These are phyloP conservation scores for Bubalus kerabau DNA, from an alignment of 2,113 vertebrate species.

Conservation along the genomic window DNA sequence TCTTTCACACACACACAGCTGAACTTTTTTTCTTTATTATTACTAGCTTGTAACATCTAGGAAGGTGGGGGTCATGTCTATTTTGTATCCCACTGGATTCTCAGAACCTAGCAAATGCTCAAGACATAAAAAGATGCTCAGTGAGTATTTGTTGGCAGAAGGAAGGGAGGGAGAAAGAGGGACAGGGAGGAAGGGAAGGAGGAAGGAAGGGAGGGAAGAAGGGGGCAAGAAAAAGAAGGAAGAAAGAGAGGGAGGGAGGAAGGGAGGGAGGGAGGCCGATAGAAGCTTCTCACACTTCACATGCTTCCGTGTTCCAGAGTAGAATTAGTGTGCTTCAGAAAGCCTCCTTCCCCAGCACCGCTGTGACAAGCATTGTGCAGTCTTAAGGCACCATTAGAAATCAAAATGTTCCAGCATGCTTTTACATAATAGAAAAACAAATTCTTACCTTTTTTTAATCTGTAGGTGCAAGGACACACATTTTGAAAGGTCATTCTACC, in stretches of 20 bases:
- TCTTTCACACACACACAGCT: not conserved
- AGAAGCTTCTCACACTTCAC: not conserved
- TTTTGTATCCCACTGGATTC: not conserved
- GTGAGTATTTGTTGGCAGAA: not conserved
- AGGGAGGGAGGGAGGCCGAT: fast-evolving
- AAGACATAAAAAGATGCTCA: not conserved
- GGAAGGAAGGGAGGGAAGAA: not conserved
- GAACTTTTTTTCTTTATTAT: not conserved
- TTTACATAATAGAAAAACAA: not conserved
- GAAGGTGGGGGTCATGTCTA: not conserved
- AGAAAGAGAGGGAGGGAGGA: not conserved
- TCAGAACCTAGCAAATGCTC: not conserved
- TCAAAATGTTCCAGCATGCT: not conserved
- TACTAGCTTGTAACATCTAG: not conserved
- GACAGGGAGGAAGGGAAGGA: not conserved
- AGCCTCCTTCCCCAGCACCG: not conserved
- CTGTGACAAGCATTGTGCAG: not conserved
- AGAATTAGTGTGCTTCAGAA: not conserved
- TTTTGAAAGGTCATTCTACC: not conserved
- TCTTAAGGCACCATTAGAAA: not conserved
- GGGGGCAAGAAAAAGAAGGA: not conserved
- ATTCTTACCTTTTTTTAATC: not conserved
- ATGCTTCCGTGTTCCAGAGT: not conserved
- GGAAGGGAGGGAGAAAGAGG: not conserved
- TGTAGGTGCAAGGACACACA: not conserved